These are phyloP conservation scores for Herpetotheres cachinnans DNA, from an alignment of 2,113 vertebrate genomes.

Conservation along the genomic window DNA sequence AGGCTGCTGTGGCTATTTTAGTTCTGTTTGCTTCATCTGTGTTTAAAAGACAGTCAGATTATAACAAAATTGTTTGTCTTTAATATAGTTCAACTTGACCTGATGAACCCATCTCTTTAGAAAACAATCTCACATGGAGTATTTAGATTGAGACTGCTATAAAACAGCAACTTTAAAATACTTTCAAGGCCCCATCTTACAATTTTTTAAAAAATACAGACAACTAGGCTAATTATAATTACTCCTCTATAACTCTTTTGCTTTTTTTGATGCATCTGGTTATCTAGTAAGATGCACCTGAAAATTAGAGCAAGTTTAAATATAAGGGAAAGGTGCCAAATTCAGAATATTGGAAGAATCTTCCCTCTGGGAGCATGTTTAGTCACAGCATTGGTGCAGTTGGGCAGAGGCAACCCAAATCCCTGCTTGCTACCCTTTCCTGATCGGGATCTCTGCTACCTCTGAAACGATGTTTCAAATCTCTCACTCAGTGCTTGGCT, in stretches of 20 bases:
- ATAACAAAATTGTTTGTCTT: conserved; percentile 63
- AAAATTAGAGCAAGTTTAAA: conserved; percentile 52
- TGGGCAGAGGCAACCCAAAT: conserved; percentile 11
- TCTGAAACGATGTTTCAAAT: conserved; percentile 1
- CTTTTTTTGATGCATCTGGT: conserved; percentile 49
- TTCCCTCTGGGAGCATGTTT: neutral
- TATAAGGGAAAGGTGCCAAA: conserved; percentile 48
- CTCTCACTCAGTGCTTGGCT: neutral
- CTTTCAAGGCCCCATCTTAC: neutral
- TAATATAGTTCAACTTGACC: conserved; percentile 47
- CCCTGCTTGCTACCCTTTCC: neutral
- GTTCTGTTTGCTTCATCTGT: conserved; percentile 27
- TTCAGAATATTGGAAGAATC: conserved; percentile 15
- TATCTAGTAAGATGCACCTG: conserved; percentile 42
- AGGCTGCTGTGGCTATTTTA: conserved; percentile 18
- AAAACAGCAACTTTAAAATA: conserved; percentile 27
- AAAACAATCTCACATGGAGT: conserved; percentile 35
- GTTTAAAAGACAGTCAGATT: conserved; percentile 44
- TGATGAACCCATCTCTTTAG: conserved; percentile 24
- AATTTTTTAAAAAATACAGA: neutral
- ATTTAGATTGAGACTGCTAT: conserved; percentile 48
- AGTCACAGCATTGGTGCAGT: neutral
- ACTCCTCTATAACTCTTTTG: conserved; percentile 10
- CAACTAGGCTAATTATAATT: conserved; percentile 39
- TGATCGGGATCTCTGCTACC: neutral